Base-by-base conservation (phyloP, 2,888 invertebrate species). In the Leptopilina myrica region DNA sequence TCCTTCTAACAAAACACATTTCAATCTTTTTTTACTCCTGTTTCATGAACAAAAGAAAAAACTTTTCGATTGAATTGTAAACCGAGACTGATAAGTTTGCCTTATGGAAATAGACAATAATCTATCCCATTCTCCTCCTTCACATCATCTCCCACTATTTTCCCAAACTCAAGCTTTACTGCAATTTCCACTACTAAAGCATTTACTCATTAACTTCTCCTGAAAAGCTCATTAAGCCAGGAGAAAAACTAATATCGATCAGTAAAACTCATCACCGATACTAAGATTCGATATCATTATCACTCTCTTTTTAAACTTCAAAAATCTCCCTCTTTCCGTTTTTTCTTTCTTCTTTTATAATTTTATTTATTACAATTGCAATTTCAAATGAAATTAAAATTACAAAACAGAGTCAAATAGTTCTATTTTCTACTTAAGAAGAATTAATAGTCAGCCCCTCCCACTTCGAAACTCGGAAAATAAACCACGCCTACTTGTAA, bases 41-140 rank as follows among this genome's bases (percentile, higher is more conserved):
- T 8, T 49, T 49, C 56, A 40, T 53, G 3, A 7, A 73, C 33
- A 14, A 73, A 33, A 73, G 26, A 14, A 9, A 78, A 76, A 59
- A 65, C 82, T 81, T 79, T 67, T 76, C 81, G 84, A 84, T 84
- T 84, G 80, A 84, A 82, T 82, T 78, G 81, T 81, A 84, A 84
- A 81, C 83, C 73, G 81, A 84, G 80, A 84, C 84, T 84, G 84
- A 77, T 84, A 82, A 83, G 80, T 78, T 81, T 73, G 81, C 81
- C 83, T 84, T 84, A 83, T 78, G 76, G 82, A 78, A 69, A 56
- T 82, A 78, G 79, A 85, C 83, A 83, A 84, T 86, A 84, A 83
- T 85, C 82, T 80, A 49, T 11, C 49, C 9, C 49, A 2, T 11
- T 43, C 11, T 49, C 8, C 49, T 1, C 9, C 49, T 49, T 9